Evolutionary conservation across 1,140 invertebrate genomes (phyloP), one percentile per base, ranked within the genome.

Genomic region (Polyergus mexicanus): DNA sequence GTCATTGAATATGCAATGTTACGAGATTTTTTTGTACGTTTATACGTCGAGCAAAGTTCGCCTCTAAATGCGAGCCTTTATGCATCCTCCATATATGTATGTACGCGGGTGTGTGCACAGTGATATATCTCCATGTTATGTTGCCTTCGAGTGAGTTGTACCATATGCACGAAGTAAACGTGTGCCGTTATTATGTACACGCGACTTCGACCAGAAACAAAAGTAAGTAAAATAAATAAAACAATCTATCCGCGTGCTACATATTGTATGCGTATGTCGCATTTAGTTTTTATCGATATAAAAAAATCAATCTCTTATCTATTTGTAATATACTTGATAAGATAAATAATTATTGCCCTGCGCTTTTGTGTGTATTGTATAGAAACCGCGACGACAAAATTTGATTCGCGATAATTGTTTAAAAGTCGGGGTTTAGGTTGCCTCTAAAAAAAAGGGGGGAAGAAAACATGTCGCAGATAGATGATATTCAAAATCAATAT

Each of bases 141-240:
- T 80, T 44, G 32, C n/a, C 16, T 41, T 58, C 25, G 47, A 69
- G 65, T 41, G 65, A 80, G 6, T 56, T 69, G 16, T 56, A 80
- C 1, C 2, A 66, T 8, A 58, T 13, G 47, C 6, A 41, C 16
- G 35, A 28, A 69, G 77, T 69, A 63, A 62, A 56, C 13, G 35
- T 76, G 74, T 56, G n/a, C 10, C 16, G 19, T 77, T 78, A 13
- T 65, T 68, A 51, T 3, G 28, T 78, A 68, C 62, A 38, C 25
- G 7, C 10, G 47, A 69, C 47, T 69, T 69, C 63, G 77, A 80
- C 35, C 65, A 80, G 47, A 51, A 32, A 69, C 32, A 22, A 69
- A 58, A 80, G 77, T 80, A 80, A 80, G 77, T 80, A 69, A 58
- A 58, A 69, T 58, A 22, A 80, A 80, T 19, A 28, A 28, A 44